These are phyloP conservation scores for Saguinus imperator DNA, from an alignment of 2,113 vertebrate species.

Conservation along the genomic window DNA sequence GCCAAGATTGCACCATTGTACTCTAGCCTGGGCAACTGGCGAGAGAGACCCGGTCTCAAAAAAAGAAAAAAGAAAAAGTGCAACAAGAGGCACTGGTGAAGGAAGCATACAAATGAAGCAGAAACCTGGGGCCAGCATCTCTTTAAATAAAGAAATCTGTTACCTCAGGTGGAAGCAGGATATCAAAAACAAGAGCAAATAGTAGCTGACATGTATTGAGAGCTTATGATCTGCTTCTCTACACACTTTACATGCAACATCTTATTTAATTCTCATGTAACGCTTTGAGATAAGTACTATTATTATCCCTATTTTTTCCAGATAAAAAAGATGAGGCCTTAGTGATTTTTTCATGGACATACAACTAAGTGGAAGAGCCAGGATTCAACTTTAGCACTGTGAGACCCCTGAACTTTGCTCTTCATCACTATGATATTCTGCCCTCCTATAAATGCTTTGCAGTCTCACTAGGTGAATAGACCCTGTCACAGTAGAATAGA, in stretches of 20 bases:
- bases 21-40: too few species aligned
- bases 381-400: background rate
- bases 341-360: background rate
- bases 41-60: too few species aligned
- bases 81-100: background rate
- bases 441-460: background rate
- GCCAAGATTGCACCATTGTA: too few species aligned
- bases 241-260: background rate
- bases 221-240: background rate
- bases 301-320: background rate
- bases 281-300: background rate
- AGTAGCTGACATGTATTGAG: background rate
- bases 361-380: background rate
- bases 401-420: background rate
- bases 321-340: background rate
- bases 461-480: background rate
- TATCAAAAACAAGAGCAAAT: background rate
- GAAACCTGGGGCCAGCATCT: background rate
- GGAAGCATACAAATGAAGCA: background rate
- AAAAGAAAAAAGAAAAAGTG: too few species aligned
- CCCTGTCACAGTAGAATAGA: background rate
- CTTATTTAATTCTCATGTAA: background rate
- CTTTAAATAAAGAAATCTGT: background rate
- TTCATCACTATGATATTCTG: background rate
- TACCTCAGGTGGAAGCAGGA: background rate